phyloP scores from a whole-genome alignment of 2,113 vertebrate genomes.

The Sigmodon hispidus region DNA sequence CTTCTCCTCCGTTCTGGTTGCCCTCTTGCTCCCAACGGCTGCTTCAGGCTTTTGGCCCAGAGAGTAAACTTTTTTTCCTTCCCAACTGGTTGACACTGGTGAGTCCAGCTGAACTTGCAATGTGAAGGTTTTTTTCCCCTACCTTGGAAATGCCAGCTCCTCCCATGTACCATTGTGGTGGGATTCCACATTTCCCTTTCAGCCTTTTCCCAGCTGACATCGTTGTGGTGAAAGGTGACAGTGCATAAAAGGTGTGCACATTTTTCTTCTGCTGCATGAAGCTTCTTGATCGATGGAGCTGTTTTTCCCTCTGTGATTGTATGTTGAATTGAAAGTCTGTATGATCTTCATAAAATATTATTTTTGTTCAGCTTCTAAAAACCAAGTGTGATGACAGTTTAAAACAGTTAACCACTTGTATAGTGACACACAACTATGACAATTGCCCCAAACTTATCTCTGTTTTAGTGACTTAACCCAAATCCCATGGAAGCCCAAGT shows the following conservation, averaged over 20 bases:
- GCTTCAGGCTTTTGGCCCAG: conserved; percentile 93
- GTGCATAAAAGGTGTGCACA: background rate
- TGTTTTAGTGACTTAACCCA: background rate
- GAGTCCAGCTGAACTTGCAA: conserved; percentile 52
- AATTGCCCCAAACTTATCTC: background rate
- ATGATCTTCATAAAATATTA: background rate
- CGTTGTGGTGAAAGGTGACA: conserved; percentile 6
- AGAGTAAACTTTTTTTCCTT: conserved; percentile 73
- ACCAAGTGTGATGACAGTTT: background rate
- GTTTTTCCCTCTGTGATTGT: background rate
- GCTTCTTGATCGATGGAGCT: conserved; percentile 4
- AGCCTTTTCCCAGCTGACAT: background rate
- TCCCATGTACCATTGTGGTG: background rate
- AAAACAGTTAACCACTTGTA: background rate
- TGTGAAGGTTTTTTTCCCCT: conserved; percentile 35
- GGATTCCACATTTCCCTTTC: conserved; percentile 39
- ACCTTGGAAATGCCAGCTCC: background rate
- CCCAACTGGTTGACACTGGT: conserved; percentile 7
- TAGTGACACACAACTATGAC: background rate
- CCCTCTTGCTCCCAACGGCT: conserved; percentile 91
- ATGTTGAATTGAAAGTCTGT: conserved; percentile 32
- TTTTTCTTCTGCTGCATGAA: conserved; percentile 10
- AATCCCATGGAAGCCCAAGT: background rate
- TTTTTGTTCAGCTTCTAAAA: background rate
- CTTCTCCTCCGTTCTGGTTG: conserved; percentile 93